Evolutionary conservation across 2,797 vertebrate species (phyloP), one percentile per base, ranked within the genome.

Genomic region (Hippoglossus hippoglossus): DNA sequence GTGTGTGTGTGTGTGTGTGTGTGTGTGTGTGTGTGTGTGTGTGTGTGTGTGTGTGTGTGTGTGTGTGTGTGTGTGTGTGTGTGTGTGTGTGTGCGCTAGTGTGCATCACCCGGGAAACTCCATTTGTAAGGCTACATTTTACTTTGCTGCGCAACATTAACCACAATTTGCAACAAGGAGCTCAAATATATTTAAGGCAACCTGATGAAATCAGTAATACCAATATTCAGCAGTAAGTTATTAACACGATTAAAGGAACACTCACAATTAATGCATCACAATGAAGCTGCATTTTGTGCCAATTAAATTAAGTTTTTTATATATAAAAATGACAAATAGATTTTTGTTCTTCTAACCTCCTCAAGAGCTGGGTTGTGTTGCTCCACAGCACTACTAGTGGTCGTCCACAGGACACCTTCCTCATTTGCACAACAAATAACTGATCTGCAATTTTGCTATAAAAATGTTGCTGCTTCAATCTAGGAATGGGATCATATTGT

Each of bases 81-180:
- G 26, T 8, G 54, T 46, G 44, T 46, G 16, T 46, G 16, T 46
- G 26, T 59, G 25, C 24, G 24, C 24, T n/a, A n/a, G 16, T 46
- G 26, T 59, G 25, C 11, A 59, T 22, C 18, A 70, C 15, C 16
- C 24, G 3, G 4, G 1, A 49, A 53, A 18, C 22, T 59, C 24
- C 53, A 44, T 31, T 73, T 11, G 59, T 19, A n/a, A 61, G 65
- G 21, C 18, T 24, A 39, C 25, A 47, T 46, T 53, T 28, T 25
- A 41, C 15, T 39, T 47, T 47, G 25, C 34, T 26, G 25, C 26
- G 28, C 44, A 8, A 46, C 46, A 52, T 41, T 51, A 66, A 24
- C 8, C 21, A 53, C 36, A 52, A 53, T 11, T 49, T 58, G 50
- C 41, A 71, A 41, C 9, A 26, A 54, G 49, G 26, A 53, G 25